Percentiles rank a stretch among this genome's conserved stretches.
Evolutionary conservation across 2,797 vertebrate genomes (phyloP).

Genomic region (Chrosomus eos): DNA sequence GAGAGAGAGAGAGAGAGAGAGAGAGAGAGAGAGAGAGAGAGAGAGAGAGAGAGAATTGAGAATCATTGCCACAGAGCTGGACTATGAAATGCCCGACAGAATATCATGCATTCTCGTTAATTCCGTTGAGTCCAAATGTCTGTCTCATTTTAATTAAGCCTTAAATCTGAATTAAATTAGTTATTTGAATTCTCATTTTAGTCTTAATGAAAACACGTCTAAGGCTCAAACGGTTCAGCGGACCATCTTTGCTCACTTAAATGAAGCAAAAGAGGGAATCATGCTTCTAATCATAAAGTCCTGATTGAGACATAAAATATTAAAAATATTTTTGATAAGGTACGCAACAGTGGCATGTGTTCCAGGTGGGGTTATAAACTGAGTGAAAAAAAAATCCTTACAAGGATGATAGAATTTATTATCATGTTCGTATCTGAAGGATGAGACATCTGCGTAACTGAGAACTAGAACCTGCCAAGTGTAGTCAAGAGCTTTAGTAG

Average conservation of each 20-base stretch:
- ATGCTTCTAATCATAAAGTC: constrained; percentile 31
- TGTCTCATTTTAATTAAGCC: constrained; percentile 31
- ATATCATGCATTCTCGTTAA: not conserved
- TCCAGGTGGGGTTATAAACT: not conserved
- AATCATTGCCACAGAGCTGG: not conserved
- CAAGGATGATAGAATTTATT: not conserved
- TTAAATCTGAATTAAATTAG: constrained; percentile 33
- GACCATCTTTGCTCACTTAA: constrained; percentile 25
- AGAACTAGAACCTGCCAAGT: constrained; percentile 45
- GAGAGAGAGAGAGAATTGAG: not conserved
- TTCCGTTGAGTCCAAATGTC: not conserved
- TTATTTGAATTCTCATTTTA: constrained; percentile 42
- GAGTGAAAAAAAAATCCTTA: not conserved
- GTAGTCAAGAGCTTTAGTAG: constrained; percentile 37
- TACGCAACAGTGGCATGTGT: not conserved
- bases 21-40: too few relatives aligned
- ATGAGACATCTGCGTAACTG: constrained; percentile 19
- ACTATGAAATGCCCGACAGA: not conserved
- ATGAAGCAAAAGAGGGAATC: constrained; percentile 27
- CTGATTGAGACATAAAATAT: constrained; percentile 44
- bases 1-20: too few relatives aligned
- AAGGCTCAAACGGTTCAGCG: constrained; percentile 13
- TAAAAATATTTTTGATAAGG: constrained; percentile 22
- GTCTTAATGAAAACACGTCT: constrained; percentile 44
- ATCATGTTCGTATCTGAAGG: not conserved